These are phyloP conservation scores for Actinemys pallida DNA, from an alignment of 2,113 vertebrate genomes.

Conservation along the genomic window DNA sequence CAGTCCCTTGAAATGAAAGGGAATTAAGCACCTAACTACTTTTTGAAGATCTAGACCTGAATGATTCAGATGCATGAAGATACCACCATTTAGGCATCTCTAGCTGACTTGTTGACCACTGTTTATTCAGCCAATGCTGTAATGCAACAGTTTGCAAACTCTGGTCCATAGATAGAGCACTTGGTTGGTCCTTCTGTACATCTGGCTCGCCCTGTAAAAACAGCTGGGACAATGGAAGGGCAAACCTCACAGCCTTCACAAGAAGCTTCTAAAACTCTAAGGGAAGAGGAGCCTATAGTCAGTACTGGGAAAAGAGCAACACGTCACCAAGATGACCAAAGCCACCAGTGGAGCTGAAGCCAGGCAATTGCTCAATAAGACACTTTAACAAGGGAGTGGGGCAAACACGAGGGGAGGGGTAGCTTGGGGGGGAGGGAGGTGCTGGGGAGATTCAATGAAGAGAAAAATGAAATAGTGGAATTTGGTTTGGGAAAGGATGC, in stretches of 20 bases:
- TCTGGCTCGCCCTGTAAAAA: neutral
- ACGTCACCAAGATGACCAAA: neutral
- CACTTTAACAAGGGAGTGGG: no score
- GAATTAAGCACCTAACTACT: neutral
- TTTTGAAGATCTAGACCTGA: neutral
- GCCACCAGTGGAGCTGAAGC: neutral
- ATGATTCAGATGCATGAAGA: neutral
- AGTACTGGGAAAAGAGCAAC: neutral
- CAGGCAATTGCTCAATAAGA: neutral
- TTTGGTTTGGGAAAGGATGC: neutral
- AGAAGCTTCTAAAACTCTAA: neutral
- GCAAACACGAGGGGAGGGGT: no score
- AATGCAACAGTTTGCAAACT: no score
- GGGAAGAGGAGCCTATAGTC: neutral
- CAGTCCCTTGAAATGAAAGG: neutral
- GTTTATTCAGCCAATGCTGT: neutral
- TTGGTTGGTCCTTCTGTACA: neutral
- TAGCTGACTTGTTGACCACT: neutral
- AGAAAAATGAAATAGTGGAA: neutral
- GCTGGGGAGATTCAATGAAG: neutral
- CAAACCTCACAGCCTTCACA: neutral
- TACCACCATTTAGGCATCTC: neutral
- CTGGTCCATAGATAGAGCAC: no score
- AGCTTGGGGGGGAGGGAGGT: no score
- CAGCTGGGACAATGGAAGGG: neutral